phyloP scores from a whole-genome alignment of 2,113 vertebrate species.

The Paraplagusia blochii region DNA sequence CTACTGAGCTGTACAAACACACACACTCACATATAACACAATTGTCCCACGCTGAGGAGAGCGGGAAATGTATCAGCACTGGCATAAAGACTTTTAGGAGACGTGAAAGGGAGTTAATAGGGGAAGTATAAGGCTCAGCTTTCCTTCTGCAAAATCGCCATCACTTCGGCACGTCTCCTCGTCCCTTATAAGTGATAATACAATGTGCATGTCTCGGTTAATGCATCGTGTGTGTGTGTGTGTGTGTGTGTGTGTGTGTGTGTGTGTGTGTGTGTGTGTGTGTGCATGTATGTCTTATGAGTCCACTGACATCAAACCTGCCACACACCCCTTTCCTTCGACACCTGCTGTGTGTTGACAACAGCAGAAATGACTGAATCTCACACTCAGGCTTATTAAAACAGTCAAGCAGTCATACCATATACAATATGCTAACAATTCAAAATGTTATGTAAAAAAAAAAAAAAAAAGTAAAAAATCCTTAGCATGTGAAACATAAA shows the following conservation, averaged over 20 bases:
- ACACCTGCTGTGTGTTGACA: slow-evolving; percentile 74
- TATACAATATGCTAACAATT: no score
- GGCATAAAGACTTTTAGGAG: slow-evolving; percentile 53
- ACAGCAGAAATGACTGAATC: slow-evolving; percentile 71
- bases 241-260: no score
- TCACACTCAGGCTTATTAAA: slow-evolving; percentile 68
- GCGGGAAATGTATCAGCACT: slow-evolving; percentile 19
- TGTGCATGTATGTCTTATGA: slow-evolving; percentile 39
- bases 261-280: not conserved
- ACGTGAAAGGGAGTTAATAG: slow-evolving; percentile 44
- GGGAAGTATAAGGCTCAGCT: slow-evolving; percentile 29
- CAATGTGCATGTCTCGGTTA: slow-evolving; percentile 61
- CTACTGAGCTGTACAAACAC: slow-evolving; percentile 14
- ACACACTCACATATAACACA: slow-evolving; percentile 13
- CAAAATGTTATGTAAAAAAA: no score
- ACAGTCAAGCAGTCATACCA: slow-evolving; percentile 34
- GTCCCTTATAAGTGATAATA: slow-evolving; percentile 72
- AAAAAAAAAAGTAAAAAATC: no score
- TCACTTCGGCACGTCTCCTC: slow-evolving; percentile 45
- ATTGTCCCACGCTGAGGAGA: slow-evolving; percentile 17
- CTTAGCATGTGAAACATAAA: no score
- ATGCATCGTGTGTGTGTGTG: slow-evolving; percentile 51
- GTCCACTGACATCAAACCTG: slow-evolving; percentile 65
- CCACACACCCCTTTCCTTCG: slow-evolving; percentile 68
- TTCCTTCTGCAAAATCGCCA: slow-evolving; percentile 42